Evolutionary conservation across 2,113 vertebrate genomes (phyloP).

Genomic region (Ivindomyrus marchei): DNA sequence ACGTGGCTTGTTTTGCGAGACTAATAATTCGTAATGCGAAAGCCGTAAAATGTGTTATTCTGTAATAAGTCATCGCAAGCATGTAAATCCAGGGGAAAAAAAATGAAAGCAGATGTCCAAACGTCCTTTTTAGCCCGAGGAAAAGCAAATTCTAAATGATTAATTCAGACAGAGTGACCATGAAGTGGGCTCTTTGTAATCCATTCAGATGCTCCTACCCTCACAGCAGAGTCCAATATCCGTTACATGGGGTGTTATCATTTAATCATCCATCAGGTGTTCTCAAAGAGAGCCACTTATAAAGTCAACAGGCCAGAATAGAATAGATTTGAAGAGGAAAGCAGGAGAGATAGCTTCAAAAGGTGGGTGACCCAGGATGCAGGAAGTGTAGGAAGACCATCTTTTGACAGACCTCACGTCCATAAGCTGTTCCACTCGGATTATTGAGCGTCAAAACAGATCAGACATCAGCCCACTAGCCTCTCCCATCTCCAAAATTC

Average conservation of each 20-base stretch:
- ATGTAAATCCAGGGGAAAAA: background rate
- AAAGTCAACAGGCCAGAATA: background rate
- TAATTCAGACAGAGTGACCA: background rate
- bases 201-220: background rate
- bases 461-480: background rate
- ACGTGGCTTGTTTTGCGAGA: background rate
- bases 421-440: background rate
- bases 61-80: background rate
- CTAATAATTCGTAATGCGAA: background rate
- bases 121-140: background rate
- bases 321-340: background rate
- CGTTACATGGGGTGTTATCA: background rate
- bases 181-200: background rate
- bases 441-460: background rate
- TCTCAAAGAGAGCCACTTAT: background rate
- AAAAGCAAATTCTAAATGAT: background rate
- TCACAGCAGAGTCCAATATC: background rate
- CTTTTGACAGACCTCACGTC: background rate
- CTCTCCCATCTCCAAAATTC: background rate
- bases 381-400: background rate
- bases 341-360: background rate
- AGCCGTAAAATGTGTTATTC: background rate
- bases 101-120: background rate
- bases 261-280: background rate
- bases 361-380: background rate